Evolutionary conservation across 1,140 invertebrate species (phyloP).

Genomic region (Muscidifurax raptorellus): DNA sequence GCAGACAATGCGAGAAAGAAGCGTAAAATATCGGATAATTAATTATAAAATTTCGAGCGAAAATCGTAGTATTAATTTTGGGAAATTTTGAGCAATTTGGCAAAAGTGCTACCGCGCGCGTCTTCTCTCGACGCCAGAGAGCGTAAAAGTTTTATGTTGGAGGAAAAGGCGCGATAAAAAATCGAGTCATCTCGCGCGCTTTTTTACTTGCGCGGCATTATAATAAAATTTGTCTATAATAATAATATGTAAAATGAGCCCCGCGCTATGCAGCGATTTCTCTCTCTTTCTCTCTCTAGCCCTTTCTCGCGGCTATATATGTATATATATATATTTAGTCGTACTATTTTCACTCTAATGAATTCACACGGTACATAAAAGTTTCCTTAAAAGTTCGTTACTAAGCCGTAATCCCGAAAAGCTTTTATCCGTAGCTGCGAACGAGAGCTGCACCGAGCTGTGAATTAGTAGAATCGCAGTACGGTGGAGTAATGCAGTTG

Average conservation of each 20-base stretch:
- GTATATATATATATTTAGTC: neutral
- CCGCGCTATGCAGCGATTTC: neutral
- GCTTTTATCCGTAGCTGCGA: neutral
- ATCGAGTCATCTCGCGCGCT: neutral
- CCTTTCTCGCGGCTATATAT: too few species aligned
- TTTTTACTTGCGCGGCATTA: neutral
- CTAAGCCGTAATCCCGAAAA: neutral
- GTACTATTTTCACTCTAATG: neutral
- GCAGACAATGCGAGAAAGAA: neutral
- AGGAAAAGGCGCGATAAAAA: neutral
- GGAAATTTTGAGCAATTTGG: neutral
- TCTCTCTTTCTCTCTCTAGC: neutral
- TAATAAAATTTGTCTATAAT: neutral
- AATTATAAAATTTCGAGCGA: neutral
- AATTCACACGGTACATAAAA: conserved; percentile 1
- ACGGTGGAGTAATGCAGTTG: neutral
- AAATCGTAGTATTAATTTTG: neutral
- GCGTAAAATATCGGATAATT: conserved; percentile 1
- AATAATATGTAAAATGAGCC: neutral
- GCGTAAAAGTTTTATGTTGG: neutral
- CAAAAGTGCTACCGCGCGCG: neutral
- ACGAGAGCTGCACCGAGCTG: neutral
- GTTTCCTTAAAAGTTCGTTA: neutral
- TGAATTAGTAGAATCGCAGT: neutral
- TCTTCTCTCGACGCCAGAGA: neutral